Evolutionary conservation across 2,888 invertebrate genomes (phyloP), one percentile per base, ranked within the genome.

Genomic region (Chirona hameri): DNA sequence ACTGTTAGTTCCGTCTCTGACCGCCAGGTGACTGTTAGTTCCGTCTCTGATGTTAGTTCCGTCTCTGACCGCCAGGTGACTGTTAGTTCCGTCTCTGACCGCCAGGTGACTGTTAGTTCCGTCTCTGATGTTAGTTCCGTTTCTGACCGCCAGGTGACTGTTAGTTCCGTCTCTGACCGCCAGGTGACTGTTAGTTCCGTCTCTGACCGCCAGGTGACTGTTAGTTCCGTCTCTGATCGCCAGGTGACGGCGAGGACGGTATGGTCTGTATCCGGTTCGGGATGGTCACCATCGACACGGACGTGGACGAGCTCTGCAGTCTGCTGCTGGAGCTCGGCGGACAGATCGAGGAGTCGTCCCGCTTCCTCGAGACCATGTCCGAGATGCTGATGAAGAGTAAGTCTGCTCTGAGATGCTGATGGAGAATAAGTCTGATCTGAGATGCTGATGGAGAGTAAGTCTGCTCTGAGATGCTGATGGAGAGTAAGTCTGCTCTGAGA

Each of bases 221-320:
- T 21, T 81, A n/a, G 46, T 76, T 31, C 65, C 31, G 76, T 21
- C 81, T 55, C 55, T 82, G 72, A 81, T 57, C 81, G 29, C 18
- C 85, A 90, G 97, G 97, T 10, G 95, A 96, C 88, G 95, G 94
- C 0, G 91, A 92, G 0, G 95, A 96, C 87, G 95, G 95, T 0
- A 88, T 95, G 85, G 93, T 94, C 85, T 98, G 97, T 88, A 96
- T 97, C 46, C 91, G 94, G 86, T 96, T 98, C 88, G 98, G 98
- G 60, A 97, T 99, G 95, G 95, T 99, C 48, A 98, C 97, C 0
- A 94, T 95, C 81, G 98, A 98, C 86, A 97, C 97, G 0, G 98
- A 98, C 87, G 93, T 98, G 0, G 94, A 95, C 55, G 97, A 98
- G 87, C 89, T 99, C 81, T 89, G 98, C 2, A 93, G 93, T 55